A percentile compares a stretch with the other conserved stretches of the same genome.
phyloP scores from a whole-genome alignment of 2,888 invertebrate species.

The Acanthosepion esculentum region DNA sequence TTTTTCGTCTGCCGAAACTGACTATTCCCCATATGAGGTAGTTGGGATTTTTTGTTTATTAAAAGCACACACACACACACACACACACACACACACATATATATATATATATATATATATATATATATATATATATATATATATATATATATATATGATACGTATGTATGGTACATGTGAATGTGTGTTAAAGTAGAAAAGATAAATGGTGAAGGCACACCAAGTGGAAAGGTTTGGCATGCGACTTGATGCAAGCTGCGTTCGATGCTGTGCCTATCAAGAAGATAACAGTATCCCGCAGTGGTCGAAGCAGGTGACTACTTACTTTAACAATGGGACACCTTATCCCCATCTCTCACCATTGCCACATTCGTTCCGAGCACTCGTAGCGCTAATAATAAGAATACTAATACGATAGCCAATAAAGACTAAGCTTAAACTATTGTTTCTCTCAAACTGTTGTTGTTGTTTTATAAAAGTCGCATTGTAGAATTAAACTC shows the following conservation, averaged over 20 bases:
- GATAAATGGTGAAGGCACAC: neutral
- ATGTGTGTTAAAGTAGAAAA: neutral
- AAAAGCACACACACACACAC: neutral
- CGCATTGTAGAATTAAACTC: neutral
- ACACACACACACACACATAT: neutral
- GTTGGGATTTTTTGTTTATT: too few relatives aligned
- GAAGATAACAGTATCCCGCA: constrained; percentile 8
- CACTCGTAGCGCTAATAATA: neutral
- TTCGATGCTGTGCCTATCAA: constrained; percentile 33
- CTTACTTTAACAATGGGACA: neutral
- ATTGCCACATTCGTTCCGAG: neutral
- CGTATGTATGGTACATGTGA: neutral
- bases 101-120: neutral
- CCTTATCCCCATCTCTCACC: neutral
- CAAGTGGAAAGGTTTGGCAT: constrained; percentile 3
- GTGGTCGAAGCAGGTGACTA: constrained; percentile 33
- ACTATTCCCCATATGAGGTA: too few relatives aligned
- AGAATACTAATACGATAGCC: neutral
- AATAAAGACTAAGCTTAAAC: neutral
- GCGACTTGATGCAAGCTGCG: constrained; percentile 20
- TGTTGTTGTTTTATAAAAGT: neutral
- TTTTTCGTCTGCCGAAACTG: too few relatives aligned
- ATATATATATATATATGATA: too few relatives aligned
- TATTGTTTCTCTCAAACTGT: neutral
- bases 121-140: neutral